Evolutionary conservation across 1,140 invertebrate species (phyloP), one percentile per base, ranked within the genome.

Genomic region (Pinna nobilis): DNA sequence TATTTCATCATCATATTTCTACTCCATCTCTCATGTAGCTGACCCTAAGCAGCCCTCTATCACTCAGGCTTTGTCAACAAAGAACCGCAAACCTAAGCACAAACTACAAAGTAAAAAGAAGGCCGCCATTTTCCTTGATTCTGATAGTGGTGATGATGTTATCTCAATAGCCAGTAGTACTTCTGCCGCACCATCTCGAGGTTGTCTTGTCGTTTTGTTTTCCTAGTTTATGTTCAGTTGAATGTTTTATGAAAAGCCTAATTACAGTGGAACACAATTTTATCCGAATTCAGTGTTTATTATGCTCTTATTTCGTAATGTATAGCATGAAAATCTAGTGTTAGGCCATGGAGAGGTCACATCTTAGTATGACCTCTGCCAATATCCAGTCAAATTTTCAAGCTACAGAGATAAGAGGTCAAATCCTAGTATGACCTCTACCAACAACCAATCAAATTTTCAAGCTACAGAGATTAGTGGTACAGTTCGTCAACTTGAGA

Each of bases 21-120:
- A 18, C 35, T 47, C 37, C n/a, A 65, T 35, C 51, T 74, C 25
- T 51, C 23, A 39, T 57, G 44, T 32, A 66, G 53, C 39, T 47
- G 77, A 79, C 57, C 70, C 74, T 2, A 79, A 79, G 59, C 77
- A 79, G 49, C 73, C 74, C 7, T 79, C 77, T 15, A 79, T 79
- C 41, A 33, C 77, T 2, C n/a, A 50, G 32, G 73, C 73, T 15
- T 70, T 79, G 65, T 30, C 77, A 23, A 51, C 39, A 41, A 37
- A 13, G 13, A 65, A 66, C 51, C 13, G 30, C 49, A 78, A 70
- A 39, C 44, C 23, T 20, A 59, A 51, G 53, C 47, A 49, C 49
- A 25, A 59, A 51, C 39, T 67, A 53, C 30, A 66, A 30, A 59
- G 51, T 28, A 63, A 60, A 15, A 77, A 77, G 44, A 71, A 60